These are phyloP conservation scores for Bovichtus diacanthus DNA, from an alignment of 2,797 vertebrate genomes.

Conservation along the genomic window DNA sequence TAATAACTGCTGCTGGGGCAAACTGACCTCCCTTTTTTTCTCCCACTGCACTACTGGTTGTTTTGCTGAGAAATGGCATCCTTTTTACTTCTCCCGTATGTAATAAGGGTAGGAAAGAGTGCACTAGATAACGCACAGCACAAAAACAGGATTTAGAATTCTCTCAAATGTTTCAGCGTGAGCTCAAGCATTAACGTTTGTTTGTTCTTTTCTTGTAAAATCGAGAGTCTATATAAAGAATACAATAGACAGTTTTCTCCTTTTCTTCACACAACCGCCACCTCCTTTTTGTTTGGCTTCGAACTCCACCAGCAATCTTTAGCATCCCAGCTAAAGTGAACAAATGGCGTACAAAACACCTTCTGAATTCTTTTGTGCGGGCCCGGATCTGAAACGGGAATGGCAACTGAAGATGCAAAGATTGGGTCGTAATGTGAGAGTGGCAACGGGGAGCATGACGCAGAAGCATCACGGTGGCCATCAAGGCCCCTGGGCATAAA, in stretches of 20 bases:
- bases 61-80: conserved; percentile 63
- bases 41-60: conserved; percentile 38
- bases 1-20: conserved; percentile 74
- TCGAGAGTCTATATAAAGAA: conserved; percentile 11
- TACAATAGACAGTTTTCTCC: conserved; percentile 17
- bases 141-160: conserved; percentile 8
- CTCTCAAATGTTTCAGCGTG: conserved; percentile 21
- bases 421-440: conserved; percentile 38
- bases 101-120: conserved; percentile 27
- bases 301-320: conserved; percentile 52
- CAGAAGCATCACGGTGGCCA: conserved; percentile 50
- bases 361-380: not conserved
- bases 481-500: conserved; percentile 51
- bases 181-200: conserved; percentile 13
- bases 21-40: conserved; percentile 69
- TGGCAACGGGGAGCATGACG: conserved; percentile 16
- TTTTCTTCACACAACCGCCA: conserved; percentile 8
- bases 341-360: conserved; percentile 59
- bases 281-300: conserved; percentile 2
- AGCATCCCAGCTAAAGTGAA: conserved; percentile 47
- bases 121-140: not conserved
- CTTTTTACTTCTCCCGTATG: conserved; percentile 51
- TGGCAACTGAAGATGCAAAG: conserved; percentile 29
- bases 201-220: conserved; percentile 16
- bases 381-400: not conserved